Evolutionary conservation across 2,888 invertebrate species (phyloP), one percentile per base, ranked within the genome.

Genomic region (Platycheirus rosarum): DNA sequence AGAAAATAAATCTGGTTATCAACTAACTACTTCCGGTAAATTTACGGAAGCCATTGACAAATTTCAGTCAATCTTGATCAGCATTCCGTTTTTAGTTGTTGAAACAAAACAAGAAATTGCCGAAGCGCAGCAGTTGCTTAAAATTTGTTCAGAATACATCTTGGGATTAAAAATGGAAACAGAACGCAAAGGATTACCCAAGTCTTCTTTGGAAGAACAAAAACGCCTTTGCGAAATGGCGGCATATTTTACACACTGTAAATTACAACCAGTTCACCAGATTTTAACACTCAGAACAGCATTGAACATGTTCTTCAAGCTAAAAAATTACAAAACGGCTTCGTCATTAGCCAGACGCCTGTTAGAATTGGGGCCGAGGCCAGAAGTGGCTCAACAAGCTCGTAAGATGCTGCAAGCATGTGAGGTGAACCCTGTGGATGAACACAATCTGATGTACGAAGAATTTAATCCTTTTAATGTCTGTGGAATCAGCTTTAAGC

Each of bases 181-280:
- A 0, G 93, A 93, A 9, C 93, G 98, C 77, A 98, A 98, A 91
- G 93, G 93, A 20, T 91, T 97, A 89, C 97, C 97, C 1, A 98
- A 98, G 89, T 92, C 93, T 51, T 94, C 95, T 0, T 88, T 95
- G 11, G 96, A 97, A 1, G 97, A 98, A 85, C 97, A 98, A 88
- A 97, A 97, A 88, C 93, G 98, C 18, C 94, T 96, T 7, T 98
- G 98, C 89, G 99, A 99, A 91, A 94, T 99, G 95, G 98, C 98
- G 0, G 99, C 99, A 0, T 99, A 99, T 91, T 99, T 99, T 91
- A 99, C 99, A 0, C 99, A 99, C 90, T 98, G 98, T 91, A 97
- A 97, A 87, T 92, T 99, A 11, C 98, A 99, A 89, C 97, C 98
- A 0, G 95, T 98, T 1, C 99, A 99, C 91, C 96, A 98, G 89